phyloP scores from a whole-genome alignment of 2,113 vertebrate genomes.

The Sigmodon hispidus region DNA sequence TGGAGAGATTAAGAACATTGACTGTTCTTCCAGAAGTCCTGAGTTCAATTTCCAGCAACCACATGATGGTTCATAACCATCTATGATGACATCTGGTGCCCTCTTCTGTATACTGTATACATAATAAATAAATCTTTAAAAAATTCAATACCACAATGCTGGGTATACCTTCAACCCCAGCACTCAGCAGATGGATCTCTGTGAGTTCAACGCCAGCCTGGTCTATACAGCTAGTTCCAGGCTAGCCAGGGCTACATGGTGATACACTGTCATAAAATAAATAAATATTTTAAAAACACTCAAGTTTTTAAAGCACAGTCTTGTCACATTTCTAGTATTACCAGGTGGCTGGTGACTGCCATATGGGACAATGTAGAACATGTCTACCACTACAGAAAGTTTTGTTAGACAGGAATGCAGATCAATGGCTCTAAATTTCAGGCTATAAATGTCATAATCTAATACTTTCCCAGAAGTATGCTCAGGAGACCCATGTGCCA shows the following conservation, averaged over 20 bases:
- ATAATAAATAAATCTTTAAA: no score
- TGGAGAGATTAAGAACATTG: no score
- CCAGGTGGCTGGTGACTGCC: background rate
- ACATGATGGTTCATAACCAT: no score
- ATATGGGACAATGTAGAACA: background rate
- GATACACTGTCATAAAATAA: background rate
- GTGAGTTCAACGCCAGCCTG: background rate
- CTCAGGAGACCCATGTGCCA: background rate
- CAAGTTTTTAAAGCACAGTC: no score
- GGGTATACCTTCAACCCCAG: background rate
- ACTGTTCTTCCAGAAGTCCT: no score
- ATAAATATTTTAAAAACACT: background rate
- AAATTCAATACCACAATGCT: background rate
- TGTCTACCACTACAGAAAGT: background rate
- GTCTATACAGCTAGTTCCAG: background rate
- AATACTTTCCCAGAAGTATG: background rate
- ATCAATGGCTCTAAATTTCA: background rate
- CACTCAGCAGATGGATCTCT: background rate
- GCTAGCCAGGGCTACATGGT: background rate
- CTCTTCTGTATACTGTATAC: no score
- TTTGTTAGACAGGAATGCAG: background rate
- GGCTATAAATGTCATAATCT: background rate
- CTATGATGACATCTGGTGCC: no score
- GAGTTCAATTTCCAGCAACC: no score
- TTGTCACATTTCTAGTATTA: background rate